These are phyloP conservation scores for Tribolium freemani DNA, from an alignment of 2,888 invertebrate species.

Conservation along the genomic window DNA sequence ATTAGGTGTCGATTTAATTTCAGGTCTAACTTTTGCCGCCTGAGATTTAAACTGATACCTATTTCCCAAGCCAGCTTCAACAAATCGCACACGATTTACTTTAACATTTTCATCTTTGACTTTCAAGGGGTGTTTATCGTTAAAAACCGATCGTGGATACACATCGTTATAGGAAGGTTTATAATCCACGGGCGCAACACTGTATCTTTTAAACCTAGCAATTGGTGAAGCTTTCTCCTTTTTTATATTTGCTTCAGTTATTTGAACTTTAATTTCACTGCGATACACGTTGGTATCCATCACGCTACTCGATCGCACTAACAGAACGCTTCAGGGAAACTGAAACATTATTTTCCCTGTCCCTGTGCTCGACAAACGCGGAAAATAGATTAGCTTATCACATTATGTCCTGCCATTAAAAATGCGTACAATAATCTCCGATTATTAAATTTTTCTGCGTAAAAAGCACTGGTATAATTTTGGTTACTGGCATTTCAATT, in stretches of 20 bases:
- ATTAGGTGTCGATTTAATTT: not conserved
- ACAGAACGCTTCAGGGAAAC: conserved; percentile 6
- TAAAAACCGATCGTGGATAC: conserved; percentile 47
- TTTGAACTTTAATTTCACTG: conserved; percentile 24
- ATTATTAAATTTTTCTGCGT: not conserved
- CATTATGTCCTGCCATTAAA: not conserved
- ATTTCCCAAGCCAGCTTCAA: not conserved
- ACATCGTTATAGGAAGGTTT: conserved; percentile 47
- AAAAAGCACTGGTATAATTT: too few species aligned
- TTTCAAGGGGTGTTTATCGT: not conserved
- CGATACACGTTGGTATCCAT: conserved; percentile 15
- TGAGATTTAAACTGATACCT: not conserved
- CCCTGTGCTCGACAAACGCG: conserved; percentile 7
- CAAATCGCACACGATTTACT: not conserved
- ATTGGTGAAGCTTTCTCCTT: conserved; percentile 9
- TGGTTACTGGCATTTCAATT: not conserved
- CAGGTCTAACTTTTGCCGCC: not conserved
- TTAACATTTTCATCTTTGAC: conserved; percentile 1
- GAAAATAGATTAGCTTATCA: conserved; percentile 15
- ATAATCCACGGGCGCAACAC: conserved; percentile 54
- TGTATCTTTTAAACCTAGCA: conserved; percentile 48
- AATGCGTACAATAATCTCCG: not conserved
- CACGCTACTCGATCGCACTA: not conserved
- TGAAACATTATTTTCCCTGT: not conserved
- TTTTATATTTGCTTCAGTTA: conserved; percentile 16